Evolutionary conservation across 2,797 vertebrate genomes (phyloP).

Genomic region (Siniperca undulata): DNA sequence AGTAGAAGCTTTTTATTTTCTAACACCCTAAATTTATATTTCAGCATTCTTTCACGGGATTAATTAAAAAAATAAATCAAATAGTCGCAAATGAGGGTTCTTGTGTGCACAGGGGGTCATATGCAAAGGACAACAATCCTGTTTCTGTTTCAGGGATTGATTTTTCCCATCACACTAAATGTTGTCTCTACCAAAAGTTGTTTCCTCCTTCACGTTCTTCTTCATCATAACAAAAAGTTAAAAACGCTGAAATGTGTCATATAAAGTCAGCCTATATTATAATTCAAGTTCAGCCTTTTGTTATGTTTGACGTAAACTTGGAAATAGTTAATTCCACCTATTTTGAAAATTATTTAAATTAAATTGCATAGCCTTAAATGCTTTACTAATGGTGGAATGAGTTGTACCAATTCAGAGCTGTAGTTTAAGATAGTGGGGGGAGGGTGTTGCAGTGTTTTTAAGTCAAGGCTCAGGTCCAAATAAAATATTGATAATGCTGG

Average conservation of each 20-base stretch:
- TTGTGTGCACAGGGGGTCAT: too few relatives aligned
- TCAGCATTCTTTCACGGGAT: neutral
- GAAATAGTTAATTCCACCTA: neutral
- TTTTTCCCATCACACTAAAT: too few relatives aligned
- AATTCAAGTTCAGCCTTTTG: neutral
- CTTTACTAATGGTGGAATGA: neutral
- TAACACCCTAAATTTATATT: neutral
- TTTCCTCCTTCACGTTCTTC: too few relatives aligned
- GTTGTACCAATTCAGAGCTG: neutral
- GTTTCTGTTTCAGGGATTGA: too few relatives aligned
- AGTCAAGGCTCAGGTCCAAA: too few relatives aligned
- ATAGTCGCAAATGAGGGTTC: too few relatives aligned
- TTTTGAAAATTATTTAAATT: too few relatives aligned
- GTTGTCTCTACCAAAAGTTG: too few relatives aligned
- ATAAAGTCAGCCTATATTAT: neutral
- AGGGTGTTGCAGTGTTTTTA: too few relatives aligned
- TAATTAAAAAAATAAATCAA: too few relatives aligned
- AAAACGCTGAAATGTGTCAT: neutral
- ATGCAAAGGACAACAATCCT: too few relatives aligned
- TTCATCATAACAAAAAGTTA: too few relatives aligned
- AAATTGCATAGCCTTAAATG: neutral
- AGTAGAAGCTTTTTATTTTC: neutral
- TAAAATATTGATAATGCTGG: neutral
- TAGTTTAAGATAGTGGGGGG: neutral
- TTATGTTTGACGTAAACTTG: neutral